phyloP scores from a whole-genome alignment of 2,888 invertebrate species.

The Cantharis lateralis region DNA sequence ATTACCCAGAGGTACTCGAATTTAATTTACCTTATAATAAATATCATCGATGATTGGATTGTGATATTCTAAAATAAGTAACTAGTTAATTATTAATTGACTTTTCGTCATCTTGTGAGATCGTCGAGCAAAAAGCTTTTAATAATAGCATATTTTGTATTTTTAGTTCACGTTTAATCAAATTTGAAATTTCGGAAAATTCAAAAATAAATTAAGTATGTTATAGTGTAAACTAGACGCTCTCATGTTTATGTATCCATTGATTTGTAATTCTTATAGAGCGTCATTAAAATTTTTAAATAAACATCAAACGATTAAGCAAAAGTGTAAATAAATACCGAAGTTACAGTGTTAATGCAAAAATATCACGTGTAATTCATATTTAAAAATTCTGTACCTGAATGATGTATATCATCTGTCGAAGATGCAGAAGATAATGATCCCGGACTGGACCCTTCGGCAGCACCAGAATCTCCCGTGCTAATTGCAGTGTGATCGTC shows the following conservation, averaged over 20 bases:
- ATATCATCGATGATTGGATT: not conserved
- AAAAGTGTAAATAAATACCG: not conserved
- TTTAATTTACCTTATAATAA: not conserved
- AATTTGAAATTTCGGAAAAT: not conserved
- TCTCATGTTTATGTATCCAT: not conserved
- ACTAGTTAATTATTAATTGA: not conserved
- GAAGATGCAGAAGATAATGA: slow-evolving; percentile 76
- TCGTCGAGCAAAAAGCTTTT: not conserved
- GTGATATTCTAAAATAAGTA: not conserved
- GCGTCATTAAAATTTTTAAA: not conserved
- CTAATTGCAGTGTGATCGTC: slow-evolving; percentile 54
- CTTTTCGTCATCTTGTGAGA: not conserved
- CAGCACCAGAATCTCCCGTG: slow-evolving; percentile 61
- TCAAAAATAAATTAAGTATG: not conserved
- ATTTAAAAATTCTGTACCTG: slow-evolving; percentile 39
- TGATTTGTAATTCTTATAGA: not conserved
- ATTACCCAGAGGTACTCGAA: not conserved
- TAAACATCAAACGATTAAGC: not conserved
- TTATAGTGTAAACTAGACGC: not conserved
- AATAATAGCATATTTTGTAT: not conserved
- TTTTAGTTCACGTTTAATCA: not conserved
- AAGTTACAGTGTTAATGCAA: not conserved
- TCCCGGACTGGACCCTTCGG: slow-evolving; percentile 65
- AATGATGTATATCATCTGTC: slow-evolving; percentile 64
- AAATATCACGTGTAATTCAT: not conserved